Evolutionary conservation across 2,797 vertebrate genomes (phyloP).

Genomic region (Hemitrygon akajei): DNA sequence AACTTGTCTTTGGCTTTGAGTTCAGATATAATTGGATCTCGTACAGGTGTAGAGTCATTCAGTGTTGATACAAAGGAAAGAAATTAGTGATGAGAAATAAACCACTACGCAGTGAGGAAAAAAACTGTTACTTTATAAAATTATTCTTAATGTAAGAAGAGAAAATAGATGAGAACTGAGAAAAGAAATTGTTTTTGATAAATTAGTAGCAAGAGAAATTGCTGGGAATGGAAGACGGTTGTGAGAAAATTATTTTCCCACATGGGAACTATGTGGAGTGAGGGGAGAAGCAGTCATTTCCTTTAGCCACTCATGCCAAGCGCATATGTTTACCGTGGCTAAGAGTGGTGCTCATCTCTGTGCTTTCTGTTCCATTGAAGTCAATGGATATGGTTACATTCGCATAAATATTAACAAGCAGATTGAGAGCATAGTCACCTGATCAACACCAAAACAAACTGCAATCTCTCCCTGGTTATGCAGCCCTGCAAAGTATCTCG

Average conservation of each 20-base stretch:
- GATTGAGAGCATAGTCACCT: neutral
- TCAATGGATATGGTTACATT: neutral
- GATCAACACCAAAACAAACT: neutral
- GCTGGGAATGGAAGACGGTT: neutral
- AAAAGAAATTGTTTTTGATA: neutral
- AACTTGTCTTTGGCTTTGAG: no score
- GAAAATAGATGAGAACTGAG: neutral
- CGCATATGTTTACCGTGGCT: no score
- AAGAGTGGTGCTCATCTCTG: no score
- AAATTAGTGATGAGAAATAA: no score
- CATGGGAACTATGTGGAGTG: neutral
- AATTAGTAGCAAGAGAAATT: neutral
- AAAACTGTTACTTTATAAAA: neutral
- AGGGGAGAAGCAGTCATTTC: no score
- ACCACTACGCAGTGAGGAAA: neutral
- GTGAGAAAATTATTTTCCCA: neutral
- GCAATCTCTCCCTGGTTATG: neutral
- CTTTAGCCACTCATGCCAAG: no score
- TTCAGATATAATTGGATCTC: no score
- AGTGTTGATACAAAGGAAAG: no score
- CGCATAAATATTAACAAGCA: neutral
- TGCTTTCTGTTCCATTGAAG: neutral
- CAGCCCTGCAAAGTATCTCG: neutral
- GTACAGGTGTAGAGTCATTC: no score
- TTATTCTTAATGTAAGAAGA: neutral